These are phyloP conservation scores for Anguilla anguilla DNA, from an alignment of 2,797 vertebrate genomes.

Conservation along the genomic window DNA sequence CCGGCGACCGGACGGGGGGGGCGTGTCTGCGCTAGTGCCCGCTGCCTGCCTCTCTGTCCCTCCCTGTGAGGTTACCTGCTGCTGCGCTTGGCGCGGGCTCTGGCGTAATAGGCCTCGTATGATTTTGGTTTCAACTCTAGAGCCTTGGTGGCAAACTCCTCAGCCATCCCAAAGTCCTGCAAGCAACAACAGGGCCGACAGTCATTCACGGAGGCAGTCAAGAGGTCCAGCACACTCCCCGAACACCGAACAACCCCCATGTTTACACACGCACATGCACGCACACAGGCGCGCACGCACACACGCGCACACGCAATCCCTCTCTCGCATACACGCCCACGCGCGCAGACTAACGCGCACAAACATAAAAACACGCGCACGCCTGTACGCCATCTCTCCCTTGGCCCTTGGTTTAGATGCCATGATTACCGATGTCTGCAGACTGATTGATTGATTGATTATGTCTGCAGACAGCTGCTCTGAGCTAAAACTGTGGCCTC, in stretches of 20 bases:
- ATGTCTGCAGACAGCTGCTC: neutral
- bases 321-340: neutral
- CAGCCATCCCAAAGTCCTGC: constrained; percentile 94
- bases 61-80: constrained; percentile 81
- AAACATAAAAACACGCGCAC: neutral
- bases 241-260: neutral
- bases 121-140: constrained; percentile 96
- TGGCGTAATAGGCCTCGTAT: constrained; percentile 94
- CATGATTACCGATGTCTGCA: neutral
- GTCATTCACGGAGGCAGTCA: neutral
- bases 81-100: constrained; percentile 94
- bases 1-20: neutral
- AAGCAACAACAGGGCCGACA: constrained; percentile 46
- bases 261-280: neutral
- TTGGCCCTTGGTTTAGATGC: neutral
- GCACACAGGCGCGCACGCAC: neutral
- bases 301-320: neutral
- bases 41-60: constrained; percentile 30
- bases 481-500: neutral
- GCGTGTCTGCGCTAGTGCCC: constrained; percentile 6
- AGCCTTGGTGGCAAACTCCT: constrained; percentile 95
- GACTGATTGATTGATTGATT: neutral
- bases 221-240: constrained; percentile 17
- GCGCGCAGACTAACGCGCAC: neutral
- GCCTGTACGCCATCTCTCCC: constrained; percentile 6